phyloP scores from a whole-genome alignment of 2,888 invertebrate genomes.

The Parnassius smintheus region DNA sequence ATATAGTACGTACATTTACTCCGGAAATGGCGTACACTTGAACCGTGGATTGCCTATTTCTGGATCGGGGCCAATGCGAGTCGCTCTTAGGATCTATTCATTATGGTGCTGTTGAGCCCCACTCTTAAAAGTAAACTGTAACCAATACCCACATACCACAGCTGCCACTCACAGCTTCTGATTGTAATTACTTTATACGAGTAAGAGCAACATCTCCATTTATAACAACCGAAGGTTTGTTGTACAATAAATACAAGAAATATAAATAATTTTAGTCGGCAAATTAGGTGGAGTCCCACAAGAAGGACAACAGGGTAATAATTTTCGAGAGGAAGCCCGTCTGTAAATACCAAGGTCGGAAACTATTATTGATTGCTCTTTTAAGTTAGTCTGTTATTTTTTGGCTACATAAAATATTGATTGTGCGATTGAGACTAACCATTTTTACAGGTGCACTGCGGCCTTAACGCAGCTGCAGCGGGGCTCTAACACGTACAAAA shows the following conservation, averaged over 20 bases:
- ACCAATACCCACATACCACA: neutral
- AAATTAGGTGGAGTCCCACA: slow-evolving; percentile 18
- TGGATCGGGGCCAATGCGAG: slow-evolving; percentile 63
- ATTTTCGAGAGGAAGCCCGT: slow-evolving; percentile 29
- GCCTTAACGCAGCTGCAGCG: no score
- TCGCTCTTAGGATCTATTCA: slow-evolving; percentile 33
- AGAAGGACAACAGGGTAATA: slow-evolving; percentile 39
- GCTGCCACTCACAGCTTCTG: neutral
- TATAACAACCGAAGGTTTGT: slow-evolving; percentile 2
- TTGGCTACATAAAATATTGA: slow-evolving; percentile 11
- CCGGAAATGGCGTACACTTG: slow-evolving; percentile 69
- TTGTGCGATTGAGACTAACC: no score
- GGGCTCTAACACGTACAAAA: no score
- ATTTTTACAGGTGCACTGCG: no score
- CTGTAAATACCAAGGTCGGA: slow-evolving; percentile 37
- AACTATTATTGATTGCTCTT: slow-evolving; percentile 34
- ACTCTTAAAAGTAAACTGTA: neutral
- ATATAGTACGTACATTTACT: slow-evolving; percentile 37
- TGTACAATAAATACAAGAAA: no score
- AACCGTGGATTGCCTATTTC: slow-evolving; percentile 64
- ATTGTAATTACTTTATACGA: neutral
- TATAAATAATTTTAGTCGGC: slow-evolving; percentile 29
- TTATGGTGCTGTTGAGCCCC: slow-evolving; percentile 16
- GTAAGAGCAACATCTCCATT: neutral
- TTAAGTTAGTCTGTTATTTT: slow-evolving; percentile 17